Evolutionary conservation across 2,888 invertebrate genomes (phyloP), one percentile per base, ranked within the genome.

Genomic region (Troides oblongomaculatus): DNA sequence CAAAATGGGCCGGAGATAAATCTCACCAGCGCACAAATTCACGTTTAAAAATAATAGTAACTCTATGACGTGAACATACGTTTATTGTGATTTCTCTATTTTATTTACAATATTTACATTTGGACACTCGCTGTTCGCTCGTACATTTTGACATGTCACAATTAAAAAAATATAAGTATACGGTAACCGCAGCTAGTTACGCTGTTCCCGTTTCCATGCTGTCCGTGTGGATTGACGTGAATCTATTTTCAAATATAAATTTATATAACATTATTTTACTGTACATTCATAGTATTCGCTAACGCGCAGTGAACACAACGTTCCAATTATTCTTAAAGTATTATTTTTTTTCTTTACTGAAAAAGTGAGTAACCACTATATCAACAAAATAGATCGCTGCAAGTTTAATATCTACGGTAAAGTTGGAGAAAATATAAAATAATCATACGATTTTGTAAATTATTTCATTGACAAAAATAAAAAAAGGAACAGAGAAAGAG

Each of bases 81-180:
- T 69, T 68, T 43, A 57, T 68, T 68, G 58, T 66, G 71, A 73
- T 73, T 72, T 61, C 72, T 73, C 71, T 71, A 69, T 36, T 65
- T 69, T 72, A 74, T 74, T 67, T 76, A 76, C 76, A 76, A 65
- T 76, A 76, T 76, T 74, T 76, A 76, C 76, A 75, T 8, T 17
- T 14, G 3, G 7, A 57, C n/a, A 21, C 21, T 57, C 57, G 57
- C 57, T 57, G 57, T 50, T 18, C 18, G 50, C 50, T 14, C 50
- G 50, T 17, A 50, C 50, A 5, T 14, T 50, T 10, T 50, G 14
- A 12, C 14, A 39, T 17, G 14, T 14, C 50, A 50, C 14, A 50
- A 5, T 17, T 50, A 50, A 39, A 39, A 39, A 39, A 50, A 50
- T 50, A 17, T 17, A 14, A 50, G 50, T 50, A 14, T 18, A 17